Evolutionary conservation across 2,888 invertebrate species (phyloP).

Genomic region (Leistus spinibarbis): DNA sequence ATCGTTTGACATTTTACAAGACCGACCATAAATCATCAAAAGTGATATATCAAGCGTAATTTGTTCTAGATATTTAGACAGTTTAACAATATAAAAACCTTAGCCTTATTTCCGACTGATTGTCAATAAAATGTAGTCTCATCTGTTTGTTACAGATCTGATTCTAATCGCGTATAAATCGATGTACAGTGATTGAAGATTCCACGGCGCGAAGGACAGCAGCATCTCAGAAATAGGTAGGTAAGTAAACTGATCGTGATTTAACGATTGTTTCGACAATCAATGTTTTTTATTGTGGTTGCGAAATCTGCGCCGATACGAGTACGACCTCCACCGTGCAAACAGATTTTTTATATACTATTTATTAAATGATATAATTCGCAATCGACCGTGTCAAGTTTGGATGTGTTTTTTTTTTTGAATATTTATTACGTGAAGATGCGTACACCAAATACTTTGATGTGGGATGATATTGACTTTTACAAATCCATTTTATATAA

Average conservation of each 20-base stretch:
- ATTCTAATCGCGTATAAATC: not conserved
- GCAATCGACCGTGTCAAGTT: slow-evolving; percentile 21
- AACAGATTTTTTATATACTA: slow-evolving; percentile 14
- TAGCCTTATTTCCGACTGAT: not conserved
- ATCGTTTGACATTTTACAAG: too few species aligned
- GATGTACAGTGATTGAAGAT: not conserved
- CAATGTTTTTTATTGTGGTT: slow-evolving; percentile 25
- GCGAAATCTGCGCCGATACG: slow-evolving; percentile 7
- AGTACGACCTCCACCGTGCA: slow-evolving; percentile 26
- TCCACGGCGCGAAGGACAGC: slow-evolving; percentile 1
- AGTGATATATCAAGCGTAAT: too few species aligned
- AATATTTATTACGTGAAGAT: slow-evolving; percentile 18
- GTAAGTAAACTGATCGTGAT: slow-evolving; percentile 25
- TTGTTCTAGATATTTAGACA: too few species aligned
- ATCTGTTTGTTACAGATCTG: not conserved
- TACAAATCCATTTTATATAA: not conserved
- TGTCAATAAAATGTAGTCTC: not conserved
- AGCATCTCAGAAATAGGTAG: not conserved
- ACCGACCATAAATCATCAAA: too few species aligned
- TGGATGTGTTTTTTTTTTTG: slow-evolving; percentile 23
- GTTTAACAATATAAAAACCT: not conserved
- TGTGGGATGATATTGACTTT: slow-evolving; percentile 3
- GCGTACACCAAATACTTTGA: slow-evolving; percentile 33
- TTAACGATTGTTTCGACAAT: slow-evolving; percentile 38
- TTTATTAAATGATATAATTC: slow-evolving; percentile 32